Evolutionary conservation across 2,113 vertebrate genomes (phyloP).

Genomic region (Phoxinus phoxinus): DNA sequence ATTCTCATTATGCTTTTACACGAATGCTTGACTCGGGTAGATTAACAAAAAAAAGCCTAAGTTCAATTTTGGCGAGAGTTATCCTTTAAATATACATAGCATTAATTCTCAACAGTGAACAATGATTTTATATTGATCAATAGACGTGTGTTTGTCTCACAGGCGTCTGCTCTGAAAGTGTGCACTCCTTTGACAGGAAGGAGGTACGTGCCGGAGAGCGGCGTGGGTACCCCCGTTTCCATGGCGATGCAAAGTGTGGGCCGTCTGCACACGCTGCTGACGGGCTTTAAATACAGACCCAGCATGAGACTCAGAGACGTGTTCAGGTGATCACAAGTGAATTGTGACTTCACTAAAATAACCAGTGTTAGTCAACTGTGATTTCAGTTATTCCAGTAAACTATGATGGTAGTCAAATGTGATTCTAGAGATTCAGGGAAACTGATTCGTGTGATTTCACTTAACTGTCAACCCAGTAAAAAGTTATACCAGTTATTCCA

Average conservation of each 20-base stretch:
- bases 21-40: no score
- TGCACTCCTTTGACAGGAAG: constrained; percentile 86
- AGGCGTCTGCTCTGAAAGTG: constrained; percentile 82
- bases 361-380: background rate
- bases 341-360: no score
- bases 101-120: background rate
- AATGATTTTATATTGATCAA: background rate
- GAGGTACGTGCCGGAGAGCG: constrained; percentile 81
- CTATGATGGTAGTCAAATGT: background rate
- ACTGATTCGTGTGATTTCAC: background rate
- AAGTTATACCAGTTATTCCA: no score
- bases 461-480: no score
- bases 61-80: no score
- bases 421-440: background rate
- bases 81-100: background rate
- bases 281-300: constrained; percentile 84
- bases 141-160: constrained; percentile 9
- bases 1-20: no score
- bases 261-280: constrained; percentile 87
- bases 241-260: constrained; percentile 84
- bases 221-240: constrained; percentile 79
- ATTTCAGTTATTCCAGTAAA: background rate
- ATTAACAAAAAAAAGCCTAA: no score
- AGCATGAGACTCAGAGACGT: constrained; percentile 81
- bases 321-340: constrained; percentile 78